Conservation (phyloP, 2,888 invertebrate genomes). For the Monoplex corrugatus region DNA sequence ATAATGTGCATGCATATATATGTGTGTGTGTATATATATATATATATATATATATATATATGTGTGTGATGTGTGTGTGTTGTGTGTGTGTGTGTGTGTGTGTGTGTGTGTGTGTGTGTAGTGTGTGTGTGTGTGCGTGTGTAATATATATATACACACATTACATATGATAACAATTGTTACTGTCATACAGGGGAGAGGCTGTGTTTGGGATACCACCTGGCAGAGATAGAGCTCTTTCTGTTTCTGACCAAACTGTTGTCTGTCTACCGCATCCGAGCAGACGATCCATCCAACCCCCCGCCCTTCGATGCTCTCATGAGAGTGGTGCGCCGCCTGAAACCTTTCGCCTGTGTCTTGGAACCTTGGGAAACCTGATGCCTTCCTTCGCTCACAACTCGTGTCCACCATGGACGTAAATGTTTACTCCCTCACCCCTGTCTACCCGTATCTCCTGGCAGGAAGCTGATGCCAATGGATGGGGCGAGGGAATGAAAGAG, state of each 20-base stretch:
- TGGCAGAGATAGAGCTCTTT: slow-evolving; percentile 57
- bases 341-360: slow-evolving; percentile 55
- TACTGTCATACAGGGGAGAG: slow-evolving; percentile 58
- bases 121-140: too few relatives aligned
- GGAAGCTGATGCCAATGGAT: too few relatives aligned
- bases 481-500: too few relatives aligned
- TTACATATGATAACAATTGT: background rate
- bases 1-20: too few relatives aligned
- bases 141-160: too few relatives aligned
- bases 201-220: slow-evolving; percentile 55
- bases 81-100: too few relatives aligned
- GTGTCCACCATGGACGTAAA: background rate
- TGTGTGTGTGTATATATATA: too few relatives aligned
- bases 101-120: too few relatives aligned
- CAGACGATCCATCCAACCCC: slow-evolving; percentile 43
- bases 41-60: too few relatives aligned
- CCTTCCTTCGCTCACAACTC: background rate
- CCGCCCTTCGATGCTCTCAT: slow-evolving; percentile 56
- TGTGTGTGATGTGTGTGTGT: too few relatives aligned
- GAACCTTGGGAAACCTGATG: slow-evolving; percentile 38
- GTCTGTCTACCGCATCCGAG: slow-evolving; percentile 45
- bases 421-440: too few relatives aligned
- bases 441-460: too few relatives aligned
- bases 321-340: slow-evolving; percentile 58
- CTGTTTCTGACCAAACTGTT: slow-evolving; percentile 53